phyloP scores from a whole-genome alignment of 2,888 invertebrate species.

The Tribolium freemani region DNA sequence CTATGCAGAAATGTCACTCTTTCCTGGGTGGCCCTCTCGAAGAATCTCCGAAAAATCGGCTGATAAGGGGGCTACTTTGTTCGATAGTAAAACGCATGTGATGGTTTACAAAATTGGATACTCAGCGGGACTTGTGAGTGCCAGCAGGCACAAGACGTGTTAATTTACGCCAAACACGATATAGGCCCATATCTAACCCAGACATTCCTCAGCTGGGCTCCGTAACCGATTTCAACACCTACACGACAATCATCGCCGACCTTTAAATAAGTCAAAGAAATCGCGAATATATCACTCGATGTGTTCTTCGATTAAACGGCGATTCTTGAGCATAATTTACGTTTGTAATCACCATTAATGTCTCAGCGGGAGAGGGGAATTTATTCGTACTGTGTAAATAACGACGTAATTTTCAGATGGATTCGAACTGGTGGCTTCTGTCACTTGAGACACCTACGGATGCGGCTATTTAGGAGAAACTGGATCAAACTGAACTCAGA shows the following conservation, averaged over 20 bases:
- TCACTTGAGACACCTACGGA: not conserved
- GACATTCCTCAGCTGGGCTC: constrained; percentile 39
- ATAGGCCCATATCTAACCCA: constrained; percentile 57
- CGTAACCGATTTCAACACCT: constrained; percentile 43
- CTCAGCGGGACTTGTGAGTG: constrained; percentile 49
- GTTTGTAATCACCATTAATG: constrained; percentile 46
- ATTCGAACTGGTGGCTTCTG: constrained; percentile 15
- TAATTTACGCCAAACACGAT: constrained; percentile 61
- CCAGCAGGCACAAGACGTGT: constrained; percentile 57
- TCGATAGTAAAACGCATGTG: constrained; percentile 3
- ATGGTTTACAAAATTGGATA: constrained; percentile 45
- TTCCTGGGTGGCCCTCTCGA: constrained; percentile 53
- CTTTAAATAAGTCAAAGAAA: constrained; percentile 24
- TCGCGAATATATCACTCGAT: constrained; percentile 35
- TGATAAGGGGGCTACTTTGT: constrained; percentile 41
- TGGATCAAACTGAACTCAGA: not conserved
- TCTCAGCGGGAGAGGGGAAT: constrained; percentile 31
- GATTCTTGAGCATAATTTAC: constrained; percentile 40
- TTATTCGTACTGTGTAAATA: constrained; percentile 40
- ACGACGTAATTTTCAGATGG: constrained; percentile 32
- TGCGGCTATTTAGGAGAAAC: not conserved
- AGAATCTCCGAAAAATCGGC: constrained; percentile 36
- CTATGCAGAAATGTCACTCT: constrained; percentile 47
- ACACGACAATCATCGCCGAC: constrained; percentile 39
- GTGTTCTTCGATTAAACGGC: constrained; percentile 34